These are phyloP conservation scores for Clunio marinus DNA, from an alignment of 2,888 invertebrate genomes.

Conservation along the genomic window DNA sequence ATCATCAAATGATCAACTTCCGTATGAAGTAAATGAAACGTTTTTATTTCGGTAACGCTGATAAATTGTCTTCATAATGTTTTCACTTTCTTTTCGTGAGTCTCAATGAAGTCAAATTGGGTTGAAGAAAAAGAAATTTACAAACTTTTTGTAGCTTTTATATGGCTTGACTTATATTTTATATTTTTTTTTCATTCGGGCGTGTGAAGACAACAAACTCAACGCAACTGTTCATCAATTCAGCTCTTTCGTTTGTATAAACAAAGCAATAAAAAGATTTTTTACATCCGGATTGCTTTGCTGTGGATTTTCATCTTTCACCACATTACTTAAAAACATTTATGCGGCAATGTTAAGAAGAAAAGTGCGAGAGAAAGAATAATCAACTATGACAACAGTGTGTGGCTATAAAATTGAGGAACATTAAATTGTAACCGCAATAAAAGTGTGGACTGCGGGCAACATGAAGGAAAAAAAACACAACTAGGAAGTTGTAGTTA, in stretches of 20 bases:
- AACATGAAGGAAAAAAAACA: too few species aligned
- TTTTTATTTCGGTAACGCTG: not conserved
- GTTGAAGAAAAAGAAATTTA: not conserved
- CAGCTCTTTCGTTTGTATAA: slow-evolving; percentile 10
- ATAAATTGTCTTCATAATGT: slow-evolving; percentile 6
- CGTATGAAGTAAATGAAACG: slow-evolving; percentile 13
- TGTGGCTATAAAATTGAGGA: too few species aligned
- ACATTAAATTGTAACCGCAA: too few species aligned
- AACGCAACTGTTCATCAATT: not conserved
- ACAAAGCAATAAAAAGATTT: slow-evolving; percentile 16
- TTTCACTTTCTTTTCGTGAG: slow-evolving; percentile 26
- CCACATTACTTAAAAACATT: slow-evolving; percentile 25
- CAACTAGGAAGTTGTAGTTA: too few species aligned
- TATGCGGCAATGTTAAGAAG: too few species aligned
- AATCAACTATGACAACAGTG: too few species aligned
- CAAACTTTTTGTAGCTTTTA: not conserved
- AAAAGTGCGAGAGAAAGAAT: too few species aligned
- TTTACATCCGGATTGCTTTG: slow-evolving; percentile 37
- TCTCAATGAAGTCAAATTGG: not conserved
- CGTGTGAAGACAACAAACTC: slow-evolving; percentile 1
- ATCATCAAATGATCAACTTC: slow-evolving; percentile 29
- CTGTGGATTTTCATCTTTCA: slow-evolving; percentile 26
- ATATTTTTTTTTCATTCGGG: too few species aligned
- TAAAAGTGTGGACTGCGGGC: too few species aligned
- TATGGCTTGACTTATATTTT: too few species aligned